These are phyloP conservation scores for Mirounga angustirostris DNA, from an alignment of 2,113 vertebrate species.

Conservation along the genomic window DNA sequence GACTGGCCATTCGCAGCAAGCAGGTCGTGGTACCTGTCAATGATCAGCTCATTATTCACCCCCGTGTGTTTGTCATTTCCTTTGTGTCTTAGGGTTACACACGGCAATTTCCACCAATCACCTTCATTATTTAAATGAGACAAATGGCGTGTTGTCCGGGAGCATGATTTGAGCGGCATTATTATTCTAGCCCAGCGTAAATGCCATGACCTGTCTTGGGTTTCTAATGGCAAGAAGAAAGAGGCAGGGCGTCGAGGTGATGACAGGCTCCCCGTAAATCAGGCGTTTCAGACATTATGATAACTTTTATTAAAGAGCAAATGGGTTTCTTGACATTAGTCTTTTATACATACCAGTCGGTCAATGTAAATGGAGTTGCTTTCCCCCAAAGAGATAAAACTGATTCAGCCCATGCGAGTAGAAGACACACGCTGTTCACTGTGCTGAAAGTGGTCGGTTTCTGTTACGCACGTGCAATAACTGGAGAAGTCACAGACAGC, in stretches of 20 bases:
- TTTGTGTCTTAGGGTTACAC: constrained; percentile 52
- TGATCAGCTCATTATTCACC: neutral
- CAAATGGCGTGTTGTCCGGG: constrained; percentile 89
- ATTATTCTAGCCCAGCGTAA: constrained; percentile 92
- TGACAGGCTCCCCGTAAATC: constrained; percentile 89
- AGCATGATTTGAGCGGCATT: constrained; percentile 81
- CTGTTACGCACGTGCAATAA: constrained; percentile 32
- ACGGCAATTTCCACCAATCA: constrained; percentile 87
- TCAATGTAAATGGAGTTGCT: constrained; percentile 80
- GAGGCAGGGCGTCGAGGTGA: constrained; percentile 85
- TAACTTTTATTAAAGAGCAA: constrained; percentile 88
- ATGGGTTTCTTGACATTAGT: constrained; percentile 87
- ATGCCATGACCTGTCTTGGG: constrained; percentile 89
- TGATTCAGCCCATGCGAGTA: neutral
- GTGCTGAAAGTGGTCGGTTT: constrained; percentile 30
- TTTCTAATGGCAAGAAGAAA: constrained; percentile 85
- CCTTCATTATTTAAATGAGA: constrained; percentile 94
- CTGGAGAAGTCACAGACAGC: constrained; percentile 66
- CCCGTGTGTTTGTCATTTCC: neutral
- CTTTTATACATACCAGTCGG: constrained; percentile 77
- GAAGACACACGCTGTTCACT: constrained; percentile 22
- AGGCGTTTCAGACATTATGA: constrained; percentile 83
- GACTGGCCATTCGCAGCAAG: neutral
- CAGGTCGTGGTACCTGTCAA: neutral
- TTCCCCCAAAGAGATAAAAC: constrained; percentile 70